A percentile compares a stretch with the other conserved stretches of the same genome.
phyloP scores from a whole-genome alignment of 92 coral and sea anemone genomes.

The Umimayanthus kanabou region DNA sequence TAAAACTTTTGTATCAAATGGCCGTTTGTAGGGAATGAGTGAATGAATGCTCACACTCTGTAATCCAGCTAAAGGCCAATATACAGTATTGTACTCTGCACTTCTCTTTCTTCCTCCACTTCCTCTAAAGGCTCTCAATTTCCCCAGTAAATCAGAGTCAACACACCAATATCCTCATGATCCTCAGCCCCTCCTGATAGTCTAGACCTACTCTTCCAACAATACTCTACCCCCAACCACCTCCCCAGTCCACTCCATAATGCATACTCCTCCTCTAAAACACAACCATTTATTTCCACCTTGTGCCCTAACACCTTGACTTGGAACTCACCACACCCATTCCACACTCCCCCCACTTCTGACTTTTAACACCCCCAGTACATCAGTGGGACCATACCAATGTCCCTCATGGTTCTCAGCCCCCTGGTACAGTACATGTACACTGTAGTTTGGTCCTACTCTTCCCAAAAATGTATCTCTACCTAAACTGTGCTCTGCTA shows the following conservation, averaged over 20 bases:
- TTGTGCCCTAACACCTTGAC: slow-evolving; percentile 73
- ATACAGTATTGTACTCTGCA: too few relatives aligned
- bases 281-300: slow-evolving; percentile 57
- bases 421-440: background rate
- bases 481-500: background rate
- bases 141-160: too few relatives aligned
- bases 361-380: background rate
- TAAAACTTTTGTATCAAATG: too few relatives aligned
- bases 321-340: slow-evolving; percentile 50
- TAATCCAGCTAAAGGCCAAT: too few relatives aligned
- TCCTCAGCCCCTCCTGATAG: slow-evolving; percentile 36
- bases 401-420: slow-evolving; percentile 39
- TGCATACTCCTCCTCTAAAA: slow-evolving; percentile 93
- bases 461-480: background rate
- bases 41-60: too few relatives aligned
- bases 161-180: slow-evolving; percentile 12
- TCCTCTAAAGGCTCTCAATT: too few relatives aligned
- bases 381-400: background rate
- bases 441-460: slow-evolving; percentile 19
- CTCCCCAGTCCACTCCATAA: background rate
- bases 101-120: too few relatives aligned
- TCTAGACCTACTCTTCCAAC: slow-evolving; percentile 34
- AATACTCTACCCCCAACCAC: slow-evolving; percentile 6
- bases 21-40: too few relatives aligned
- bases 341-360: too few relatives aligned